Evolutionary conservation across 37 sponge, comb jelly and placozoan species (phyloP), one percentile per base, ranked within the genome.

Genomic region (Ephydatia muelleri): DNA sequence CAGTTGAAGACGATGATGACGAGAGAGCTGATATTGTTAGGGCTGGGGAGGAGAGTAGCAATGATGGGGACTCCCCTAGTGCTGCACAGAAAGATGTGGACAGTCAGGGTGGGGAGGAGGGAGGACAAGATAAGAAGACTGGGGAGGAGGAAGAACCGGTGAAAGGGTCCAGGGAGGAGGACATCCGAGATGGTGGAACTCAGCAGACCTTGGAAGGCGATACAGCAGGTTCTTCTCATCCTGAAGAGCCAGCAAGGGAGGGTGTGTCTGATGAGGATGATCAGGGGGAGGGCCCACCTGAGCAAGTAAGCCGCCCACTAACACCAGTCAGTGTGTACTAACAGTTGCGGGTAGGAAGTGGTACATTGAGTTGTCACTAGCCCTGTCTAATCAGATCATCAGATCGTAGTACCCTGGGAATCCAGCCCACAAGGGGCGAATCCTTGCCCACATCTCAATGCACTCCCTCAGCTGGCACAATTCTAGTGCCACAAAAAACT

Each of bases 131-230:
- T 3, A 3, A 43, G 43, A 43, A 43, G 30, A 3, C 78, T 64
- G 38, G 29, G 33, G 35, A 19, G 67, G 80, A 64, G 35, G 80
- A 65, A n/a, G 82, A 12, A 2, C 22, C 29, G 23, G 79, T 6
- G 79, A 34, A 78, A 34, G 31, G 13, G n/a, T n/a, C n/a, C n/a
- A n/a, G n/a, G n/a, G n/a, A n/a, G 57, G 79, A 78, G 57, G 65
- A 12, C 21, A 64, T 30, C n/a, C 80, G 72, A 70, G 65, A 71
- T 64, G 65, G 27, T 5, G 75, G 29, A 21, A 66, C 23, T 23
- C 28, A 43, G 78, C 43, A 37, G 25, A 75, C 68, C 14, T 66
- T 65, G 21, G 80, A 25, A 47, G 85, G 40, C 4, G 40, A 32
- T 28, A 32, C 19, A 47, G 57, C 0, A 67, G 76, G 30, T 12